Percentiles rank a stretch among this genome's conserved stretches.
Evolutionary conservation across 2,113 vertebrate species (phyloP).

Genomic region (Glaucidium brasilianum): DNA sequence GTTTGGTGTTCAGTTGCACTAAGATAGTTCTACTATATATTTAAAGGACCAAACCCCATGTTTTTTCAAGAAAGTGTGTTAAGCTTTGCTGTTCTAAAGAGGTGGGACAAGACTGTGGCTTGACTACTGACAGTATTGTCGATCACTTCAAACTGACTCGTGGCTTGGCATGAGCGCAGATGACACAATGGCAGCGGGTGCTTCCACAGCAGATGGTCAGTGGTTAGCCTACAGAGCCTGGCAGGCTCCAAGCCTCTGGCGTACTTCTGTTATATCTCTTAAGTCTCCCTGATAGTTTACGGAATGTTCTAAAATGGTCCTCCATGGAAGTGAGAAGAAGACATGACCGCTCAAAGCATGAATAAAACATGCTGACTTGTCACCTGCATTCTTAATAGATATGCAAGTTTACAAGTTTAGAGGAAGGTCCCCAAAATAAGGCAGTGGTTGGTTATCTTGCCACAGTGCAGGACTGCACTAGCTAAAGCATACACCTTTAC

Average conservation of each 20-base stretch:
- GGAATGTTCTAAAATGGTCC: not conserved
- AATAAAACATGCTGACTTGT: not conserved
- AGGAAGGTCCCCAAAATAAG: not conserved
- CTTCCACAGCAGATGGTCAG: slow-evolving; percentile 55
- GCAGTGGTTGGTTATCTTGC: not conserved
- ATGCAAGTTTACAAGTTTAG: not conserved
- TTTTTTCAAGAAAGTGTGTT: not conserved
- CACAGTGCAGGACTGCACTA: not conserved
- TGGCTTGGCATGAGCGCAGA: accelerated
- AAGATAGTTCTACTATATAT: not conserved
- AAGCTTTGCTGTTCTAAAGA: not conserved
- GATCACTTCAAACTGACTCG: not conserved
- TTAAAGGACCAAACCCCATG: not conserved
- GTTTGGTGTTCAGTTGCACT: not conserved
- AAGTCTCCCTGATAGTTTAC: not conserved
- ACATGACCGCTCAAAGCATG: not conserved
- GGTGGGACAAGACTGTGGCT: not conserved
- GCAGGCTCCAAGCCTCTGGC: slow-evolving; percentile 1
- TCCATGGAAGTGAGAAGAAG: not conserved
- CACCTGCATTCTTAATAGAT: not conserved
- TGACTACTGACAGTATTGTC: not conserved
- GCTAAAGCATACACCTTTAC: not conserved
- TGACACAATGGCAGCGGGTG: slow-evolving; percentile 8
- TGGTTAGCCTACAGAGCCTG: slow-evolving; percentile 17
- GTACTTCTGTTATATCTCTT: not conserved